phyloP scores from a whole-genome alignment of 2,888 invertebrate species.

The Parapristionchus giblindavisi region DNA sequence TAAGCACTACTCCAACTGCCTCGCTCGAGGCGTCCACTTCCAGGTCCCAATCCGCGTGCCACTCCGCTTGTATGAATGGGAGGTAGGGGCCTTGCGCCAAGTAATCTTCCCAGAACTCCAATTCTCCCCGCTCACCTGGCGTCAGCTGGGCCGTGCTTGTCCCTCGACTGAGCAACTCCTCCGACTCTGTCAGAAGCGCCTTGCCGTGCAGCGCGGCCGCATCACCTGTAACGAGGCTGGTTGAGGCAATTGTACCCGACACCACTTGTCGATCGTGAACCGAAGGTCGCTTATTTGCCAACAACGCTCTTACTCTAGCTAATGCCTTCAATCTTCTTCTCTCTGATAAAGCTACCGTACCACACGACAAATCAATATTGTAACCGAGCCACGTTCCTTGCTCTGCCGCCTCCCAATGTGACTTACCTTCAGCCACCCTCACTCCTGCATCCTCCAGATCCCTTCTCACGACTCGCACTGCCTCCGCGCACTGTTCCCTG shows the following conservation, averaged over 20 bases:
- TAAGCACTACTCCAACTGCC: not conserved
- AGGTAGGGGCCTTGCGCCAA: not conserved
- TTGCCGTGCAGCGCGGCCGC: not conserved
- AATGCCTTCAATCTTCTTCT: not conserved
- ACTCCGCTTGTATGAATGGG: not conserved
- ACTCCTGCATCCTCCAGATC: not conserved
- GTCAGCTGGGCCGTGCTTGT: not conserved
- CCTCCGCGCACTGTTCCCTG: not conserved
- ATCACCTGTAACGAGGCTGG: not conserved
- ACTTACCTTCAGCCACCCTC: not conserved
- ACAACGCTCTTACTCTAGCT: not conserved
- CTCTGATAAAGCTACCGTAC: not conserved
- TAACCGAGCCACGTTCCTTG: not conserved
- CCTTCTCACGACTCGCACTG: not conserved
- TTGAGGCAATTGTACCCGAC: not conserved
- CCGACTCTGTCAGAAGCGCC: not conserved
- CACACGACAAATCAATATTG: no score
- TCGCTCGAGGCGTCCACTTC: not conserved
- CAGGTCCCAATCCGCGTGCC: not conserved
- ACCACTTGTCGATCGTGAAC: not conserved
- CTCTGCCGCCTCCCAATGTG: not conserved
- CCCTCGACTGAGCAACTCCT: not conserved
- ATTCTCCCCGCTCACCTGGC: not conserved
- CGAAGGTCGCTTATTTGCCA: not conserved
- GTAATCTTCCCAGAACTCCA: not conserved